Evolutionary conservation across 30 jellyfish, hydroid and myxozoan genomes (phyloP), one percentile per base, ranked within the genome.

Genomic region (Pseudorhiza aurosa): DNA sequence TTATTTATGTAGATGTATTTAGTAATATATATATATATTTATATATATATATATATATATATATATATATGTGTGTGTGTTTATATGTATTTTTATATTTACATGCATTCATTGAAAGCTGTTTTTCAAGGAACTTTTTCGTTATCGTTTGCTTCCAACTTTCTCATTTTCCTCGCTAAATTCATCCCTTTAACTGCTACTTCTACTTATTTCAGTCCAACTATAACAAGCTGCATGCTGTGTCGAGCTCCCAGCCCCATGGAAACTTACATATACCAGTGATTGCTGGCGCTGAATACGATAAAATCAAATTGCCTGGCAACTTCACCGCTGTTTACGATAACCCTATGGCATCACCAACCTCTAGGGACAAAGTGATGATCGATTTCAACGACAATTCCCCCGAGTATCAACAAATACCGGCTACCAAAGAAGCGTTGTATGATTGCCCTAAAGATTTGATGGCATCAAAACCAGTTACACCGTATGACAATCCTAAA

Each of bases 271-370:
- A 29, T 65, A 56, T 78, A 36, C 82, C 90, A n/a, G 65, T 78
- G 18, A 75, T 63, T 11, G 64, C 82, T 15, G 90, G 90, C 21
- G 77, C 82, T 27, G 51, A 78, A 11, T 78, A 78, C 73, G 78
- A 68, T 32, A 68, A 78, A 46, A 58, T 53, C 47, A 77, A 42
- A 18, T 44, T 30, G 21, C 26, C 24, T 2, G 27, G 35, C 44
- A 50, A 47, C n/a, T 83, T 51, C 49, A 94, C 96, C 14, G 93
- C 98, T 17, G 89, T 91, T 4, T 91, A 75, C 83, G 98, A 91
- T 73, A 91, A 91, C 68, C 98, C 98, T 0, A 85, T 91, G 85
- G 96, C 98, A 29, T 72, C 88, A 4, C 89, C 97, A 2, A 44
- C 89, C 1, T 44, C 91, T 25, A 90, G 67, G n/a, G 65, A 58